Base-by-base conservation (phyloP, 2,888 invertebrate species). In the Digitonthophagus gazella region DNA sequence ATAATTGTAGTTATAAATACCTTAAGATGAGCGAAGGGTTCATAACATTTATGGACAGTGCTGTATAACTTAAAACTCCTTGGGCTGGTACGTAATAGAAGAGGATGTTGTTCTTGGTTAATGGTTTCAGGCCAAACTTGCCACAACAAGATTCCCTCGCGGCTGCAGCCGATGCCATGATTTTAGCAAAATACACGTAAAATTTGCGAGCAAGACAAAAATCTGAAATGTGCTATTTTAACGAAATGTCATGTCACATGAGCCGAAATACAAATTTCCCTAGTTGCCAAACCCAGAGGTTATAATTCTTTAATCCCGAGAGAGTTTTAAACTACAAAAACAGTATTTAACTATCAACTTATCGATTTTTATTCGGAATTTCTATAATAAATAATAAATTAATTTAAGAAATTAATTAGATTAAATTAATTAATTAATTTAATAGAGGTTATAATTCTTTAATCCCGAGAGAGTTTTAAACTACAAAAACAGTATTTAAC, bases 11-110 rank as follows among this genome's bases (percentile, higher is more conserved):
- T 54, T 20, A 19, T 16, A 58, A 4, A 6, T 83, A 90, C 91
- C 91, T 91, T 76, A 91, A 86, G 76, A 92, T 86, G 74, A 93
- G 83, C 73, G 89, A 87, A 2, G 94, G 94, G 79, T 94, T 93
- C 92, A 94, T 93, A 66, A 94, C 92, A 84, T 92, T 92, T 64
- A 94, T 85, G 63, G 93, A 91, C 66, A 94, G 86, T 55, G 91
- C 90, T 77, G 91, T 90, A 82, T 94, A 94, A 81, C 92, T 91
- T 71, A 87, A 85, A 65, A 90, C 86, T 63, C 94, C 93, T 83
- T 91, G 89, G 67, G 90, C 80, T 57, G 93, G 93, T 75, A 89
- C 86, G 84, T 93, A 94, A 81, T 92, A 91, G 82, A 87, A 91
- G 20, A 90, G 84, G 70, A 93, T 84, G 83, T 91, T 93, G 74